Base-by-base conservation (phyloP, 2,113 vertebrate genomes). In the Oncorhynchus gorbuscha region DNA sequence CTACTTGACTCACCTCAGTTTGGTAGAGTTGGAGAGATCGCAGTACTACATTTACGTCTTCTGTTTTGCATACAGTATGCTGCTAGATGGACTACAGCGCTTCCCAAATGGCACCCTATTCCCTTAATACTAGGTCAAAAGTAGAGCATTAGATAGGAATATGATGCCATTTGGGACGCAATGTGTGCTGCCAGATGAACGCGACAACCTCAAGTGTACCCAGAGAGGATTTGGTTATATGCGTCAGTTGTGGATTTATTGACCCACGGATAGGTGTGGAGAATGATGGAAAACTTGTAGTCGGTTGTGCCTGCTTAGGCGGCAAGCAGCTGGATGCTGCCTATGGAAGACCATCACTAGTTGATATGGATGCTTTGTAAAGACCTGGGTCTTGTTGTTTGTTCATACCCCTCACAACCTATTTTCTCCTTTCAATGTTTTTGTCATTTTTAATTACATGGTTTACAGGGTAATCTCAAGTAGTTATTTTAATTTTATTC, bases 31-130 rank as follows among this genome's bases (percentile, higher is more conserved):
- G 11, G 35, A 69, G 22, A 0, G 6, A 62, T 69, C 65, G 48
- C 48, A 22, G 9, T 12, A 9, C 4, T 62, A 71, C 55, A 45
- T 48, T 28, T 70, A 55, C 51, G 35, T 79, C 73, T 26, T 28
- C 51, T 7, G 55, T 73, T 85, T 83, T 87, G 73, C 81, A 85
- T 87, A 80, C 77, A 87, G 39, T 85, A 81, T 79, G 32, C n/a
- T 4, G 4, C 68, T 35, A n/a, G 14, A 55, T 13, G 49, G 51
- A 55, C 49, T 2, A 2, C 8, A 9, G 39, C 2, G 8, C 39
- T 9, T 39, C 39, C 39, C 4, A 13, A 51, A 14, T 51, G 49
- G 49, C 11, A 51, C 49, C 49, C 14, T 51, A 51, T 51, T 51
- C 14, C 11, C 49, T 16, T 12, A 12, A 5, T 13, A 51, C 11